Conservation (phyloP, 2,113 vertebrate species). For the Microtus richardsoni region DNA sequence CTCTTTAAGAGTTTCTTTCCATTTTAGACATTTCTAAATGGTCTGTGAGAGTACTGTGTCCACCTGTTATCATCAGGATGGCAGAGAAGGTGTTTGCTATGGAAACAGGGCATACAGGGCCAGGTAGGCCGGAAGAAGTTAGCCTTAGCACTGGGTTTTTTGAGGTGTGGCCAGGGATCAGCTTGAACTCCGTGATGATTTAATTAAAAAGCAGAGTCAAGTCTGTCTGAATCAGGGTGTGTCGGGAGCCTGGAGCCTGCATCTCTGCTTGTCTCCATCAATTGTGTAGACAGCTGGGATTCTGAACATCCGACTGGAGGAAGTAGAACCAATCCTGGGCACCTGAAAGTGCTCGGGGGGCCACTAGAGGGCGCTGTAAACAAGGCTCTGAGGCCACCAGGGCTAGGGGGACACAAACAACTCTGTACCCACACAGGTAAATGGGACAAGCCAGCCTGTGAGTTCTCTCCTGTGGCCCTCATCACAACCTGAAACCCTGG, state of each 20-base stretch:
- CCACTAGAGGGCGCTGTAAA: constrained; percentile 65
- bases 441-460: too few relatives aligned
- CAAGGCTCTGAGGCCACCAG: accelerated
- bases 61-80: background rate
- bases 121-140: accelerated
- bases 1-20: background rate
- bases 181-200: background rate
- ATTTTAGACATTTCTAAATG: background rate
- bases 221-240: accelerated
- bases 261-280: too few relatives aligned
- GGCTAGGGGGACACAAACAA: background rate
- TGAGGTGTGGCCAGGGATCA: accelerated
- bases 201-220: background rate
- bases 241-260: background rate
- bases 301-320: too few relatives aligned
- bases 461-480: background rate
- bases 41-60: too few relatives aligned
- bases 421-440: too few relatives aligned
- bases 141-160: background rate
- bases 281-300: background rate
- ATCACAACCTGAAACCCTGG: accelerated
- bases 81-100: background rate
- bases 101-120: background rate
- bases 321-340: accelerated
- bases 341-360: accelerated